phyloP scores from a whole-genome alignment of 2,888 invertebrate genomes.

The Eulithis prunata region DNA sequence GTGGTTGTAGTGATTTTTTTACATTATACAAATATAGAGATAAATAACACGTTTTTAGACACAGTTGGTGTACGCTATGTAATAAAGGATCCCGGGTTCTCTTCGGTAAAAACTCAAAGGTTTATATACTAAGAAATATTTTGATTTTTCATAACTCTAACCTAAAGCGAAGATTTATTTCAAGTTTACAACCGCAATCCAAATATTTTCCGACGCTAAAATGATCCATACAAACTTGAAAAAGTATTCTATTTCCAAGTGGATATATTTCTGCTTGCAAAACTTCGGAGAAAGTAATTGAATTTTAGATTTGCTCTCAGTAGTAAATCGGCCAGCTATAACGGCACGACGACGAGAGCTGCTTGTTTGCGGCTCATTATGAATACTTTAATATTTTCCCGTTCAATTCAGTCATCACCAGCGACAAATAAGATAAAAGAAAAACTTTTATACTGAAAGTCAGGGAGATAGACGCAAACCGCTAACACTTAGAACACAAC shows the following conservation, averaged over 20 bases:
- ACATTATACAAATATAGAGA: too few relatives aligned
- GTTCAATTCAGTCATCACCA: constrained; percentile 52
- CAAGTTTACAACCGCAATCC: background rate
- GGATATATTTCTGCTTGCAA: constrained; percentile 25
- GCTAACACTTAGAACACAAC: constrained; percentile 65
- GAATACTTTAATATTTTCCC: constrained; percentile 49
- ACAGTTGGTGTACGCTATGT: too few relatives aligned
- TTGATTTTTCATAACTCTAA: background rate
- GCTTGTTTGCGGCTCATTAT: constrained; percentile 52
- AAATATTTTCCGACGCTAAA: background rate
- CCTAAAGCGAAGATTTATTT: background rate
- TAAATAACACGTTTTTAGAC: too few relatives aligned
- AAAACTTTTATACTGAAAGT: constrained; percentile 66
- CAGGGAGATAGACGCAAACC: constrained; percentile 59
- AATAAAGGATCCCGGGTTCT: too few relatives aligned
- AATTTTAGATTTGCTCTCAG: constrained; percentile 37
- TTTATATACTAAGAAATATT: background rate
- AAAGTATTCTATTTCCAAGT: constrained; percentile 10
- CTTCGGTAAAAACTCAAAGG: too few relatives aligned
- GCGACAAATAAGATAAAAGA: constrained; percentile 66
- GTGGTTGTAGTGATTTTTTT: too few relatives aligned
- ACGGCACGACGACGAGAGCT: constrained; percentile 32
- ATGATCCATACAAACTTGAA: constrained; percentile 8
- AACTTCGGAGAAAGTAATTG: constrained; percentile 36
- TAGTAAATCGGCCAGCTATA: constrained; percentile 30